These are phyloP conservation scores for Tokudaia tokunoshimensis DNA, from an alignment of 2,797 vertebrate species.

Conservation along the genomic window DNA sequence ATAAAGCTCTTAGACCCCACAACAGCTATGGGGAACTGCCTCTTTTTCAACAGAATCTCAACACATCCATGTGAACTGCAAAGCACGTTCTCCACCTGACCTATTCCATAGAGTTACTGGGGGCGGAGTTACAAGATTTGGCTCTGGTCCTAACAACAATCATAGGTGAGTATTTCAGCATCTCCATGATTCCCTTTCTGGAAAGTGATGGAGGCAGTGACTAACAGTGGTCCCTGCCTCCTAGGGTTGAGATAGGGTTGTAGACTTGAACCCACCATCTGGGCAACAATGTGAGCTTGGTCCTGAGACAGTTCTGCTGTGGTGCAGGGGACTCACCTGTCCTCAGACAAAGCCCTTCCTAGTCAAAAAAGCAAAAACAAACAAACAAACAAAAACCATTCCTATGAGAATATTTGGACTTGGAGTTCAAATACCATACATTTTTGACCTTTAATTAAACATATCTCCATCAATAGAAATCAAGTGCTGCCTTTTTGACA, in stretches of 20 bases:
- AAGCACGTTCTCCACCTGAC: not conserved
- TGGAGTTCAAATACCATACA: not conserved
- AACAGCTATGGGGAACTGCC: not conserved
- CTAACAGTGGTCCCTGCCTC: not conserved
- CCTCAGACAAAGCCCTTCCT: not conserved
- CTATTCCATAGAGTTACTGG: fast-evolving
- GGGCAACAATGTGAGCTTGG: not conserved
- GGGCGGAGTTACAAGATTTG: no score
- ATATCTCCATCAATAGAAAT: not conserved
- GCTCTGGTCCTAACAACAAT: not conserved
- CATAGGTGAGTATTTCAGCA: not conserved
- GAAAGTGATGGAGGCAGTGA: not conserved
- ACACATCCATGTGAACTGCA: no score
- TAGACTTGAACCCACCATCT: not conserved
- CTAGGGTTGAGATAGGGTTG: no score
- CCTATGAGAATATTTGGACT: not conserved
- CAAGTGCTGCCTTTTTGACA: not conserved
- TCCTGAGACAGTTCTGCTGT: not conserved
- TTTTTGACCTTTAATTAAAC: slow-evolving; percentile 46
- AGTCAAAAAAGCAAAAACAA: no score
- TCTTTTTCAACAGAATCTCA: no score
- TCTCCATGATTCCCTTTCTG: not conserved
- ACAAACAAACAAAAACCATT: not conserved
- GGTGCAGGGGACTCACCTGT: not conserved
- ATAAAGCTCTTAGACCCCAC: not conserved